Evolutionary conservation across 2,888 invertebrate genomes (phyloP).

Genomic region (Acleris emargana): DNA sequence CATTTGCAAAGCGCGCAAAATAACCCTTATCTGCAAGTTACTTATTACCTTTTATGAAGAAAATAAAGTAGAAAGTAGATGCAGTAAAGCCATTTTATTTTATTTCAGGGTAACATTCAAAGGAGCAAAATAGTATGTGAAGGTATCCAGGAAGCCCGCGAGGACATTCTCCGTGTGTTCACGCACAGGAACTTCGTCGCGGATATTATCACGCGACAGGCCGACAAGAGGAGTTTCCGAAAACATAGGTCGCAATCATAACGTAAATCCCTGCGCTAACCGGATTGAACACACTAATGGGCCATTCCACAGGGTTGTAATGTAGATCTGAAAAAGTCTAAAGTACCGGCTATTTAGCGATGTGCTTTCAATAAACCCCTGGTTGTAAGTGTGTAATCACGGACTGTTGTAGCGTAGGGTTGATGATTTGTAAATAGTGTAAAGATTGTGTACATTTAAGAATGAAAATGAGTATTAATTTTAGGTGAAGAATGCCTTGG

Average conservation of each 20-base stretch:
- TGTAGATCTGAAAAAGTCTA: constrained; percentile 10
- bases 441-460: constrained; percentile 49
- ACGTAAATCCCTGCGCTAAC: constrained; percentile 34
- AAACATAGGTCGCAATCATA: constrained; percentile 91
- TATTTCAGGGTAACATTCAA: constrained; percentile 94
- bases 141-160: constrained; percentile 94
- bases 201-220: constrained; percentile 95
- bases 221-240: constrained; percentile 95
- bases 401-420: constrained; percentile 26
- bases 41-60: no score
- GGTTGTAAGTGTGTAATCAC: not conserved
- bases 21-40: no score
- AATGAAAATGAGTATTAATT: constrained; percentile 45
- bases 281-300: not conserved
- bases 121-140: constrained; percentile 96
- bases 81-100: not conserved
- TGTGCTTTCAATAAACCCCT: not conserved
- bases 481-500: constrained; percentile 61
- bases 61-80: not conserved
- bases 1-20: no score
- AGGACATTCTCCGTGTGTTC: constrained; percentile 94
- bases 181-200: constrained; percentile 95
- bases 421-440: constrained; percentile 44
- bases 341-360: constrained; percentile 7
- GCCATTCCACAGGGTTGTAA: not conserved